Evolutionary conservation across 2,113 vertebrate species (phyloP).

Genomic region (Podocnemis expansa): DNA sequence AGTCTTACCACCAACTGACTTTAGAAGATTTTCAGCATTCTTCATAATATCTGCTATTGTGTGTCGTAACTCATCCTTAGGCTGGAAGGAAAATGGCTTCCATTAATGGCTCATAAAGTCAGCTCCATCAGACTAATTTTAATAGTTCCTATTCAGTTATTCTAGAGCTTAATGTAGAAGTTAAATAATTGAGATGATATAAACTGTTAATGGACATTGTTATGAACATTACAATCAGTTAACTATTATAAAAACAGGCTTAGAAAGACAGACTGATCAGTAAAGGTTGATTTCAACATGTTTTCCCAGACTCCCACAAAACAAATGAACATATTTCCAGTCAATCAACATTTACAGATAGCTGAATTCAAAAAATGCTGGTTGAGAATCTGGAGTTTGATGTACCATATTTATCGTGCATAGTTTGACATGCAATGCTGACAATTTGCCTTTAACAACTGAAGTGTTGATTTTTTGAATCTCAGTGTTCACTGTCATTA

Average conservation of each 20-base stretch:
- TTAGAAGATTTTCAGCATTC: constrained; percentile 53
- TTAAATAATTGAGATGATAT: neutral
- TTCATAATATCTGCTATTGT: constrained; percentile 77
- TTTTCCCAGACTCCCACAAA: neutral
- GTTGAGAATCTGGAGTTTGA: neutral
- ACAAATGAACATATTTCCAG: neutral
- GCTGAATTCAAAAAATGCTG: neutral
- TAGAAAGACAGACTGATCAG: neutral
- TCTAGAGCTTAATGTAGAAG: neutral
- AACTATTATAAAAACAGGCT: neutral
- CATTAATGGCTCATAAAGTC: neutral
- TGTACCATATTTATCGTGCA: neutral
- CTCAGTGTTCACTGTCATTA: neutral
- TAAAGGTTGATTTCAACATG: neutral
- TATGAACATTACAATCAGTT: neutral
- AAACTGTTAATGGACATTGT: neutral
- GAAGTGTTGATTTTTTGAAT: neutral
- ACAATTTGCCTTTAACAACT: no score
- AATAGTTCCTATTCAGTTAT: neutral
- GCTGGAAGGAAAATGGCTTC: constrained; percentile 64
- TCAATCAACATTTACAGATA: neutral
- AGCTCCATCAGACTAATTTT: neutral
- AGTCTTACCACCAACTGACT: constrained; percentile 76
- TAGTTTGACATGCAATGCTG: neutral
- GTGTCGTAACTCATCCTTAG: constrained; percentile 81